Evolutionary conservation across 2,113 vertebrate species (phyloP).

Genomic region (Xiphorhynchus elegans): DNA sequence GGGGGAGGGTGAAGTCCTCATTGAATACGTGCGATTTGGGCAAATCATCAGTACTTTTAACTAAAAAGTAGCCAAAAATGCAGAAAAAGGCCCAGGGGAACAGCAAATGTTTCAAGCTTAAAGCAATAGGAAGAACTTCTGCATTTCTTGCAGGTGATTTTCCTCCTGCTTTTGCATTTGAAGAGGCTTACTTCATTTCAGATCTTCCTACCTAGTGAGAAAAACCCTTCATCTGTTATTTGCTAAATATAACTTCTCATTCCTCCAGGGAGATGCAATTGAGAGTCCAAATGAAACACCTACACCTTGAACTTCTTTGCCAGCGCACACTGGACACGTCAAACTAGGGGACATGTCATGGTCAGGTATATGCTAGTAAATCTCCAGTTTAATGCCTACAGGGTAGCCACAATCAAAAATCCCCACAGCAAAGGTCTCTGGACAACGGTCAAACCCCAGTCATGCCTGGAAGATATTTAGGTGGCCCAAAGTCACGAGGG

Average conservation of each 20-base stretch:
- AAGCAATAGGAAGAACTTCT: not conserved
- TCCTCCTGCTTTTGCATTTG: not conserved
- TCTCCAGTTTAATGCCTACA: not conserved
- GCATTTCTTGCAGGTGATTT: not conserved
- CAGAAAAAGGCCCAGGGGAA: not conserved
- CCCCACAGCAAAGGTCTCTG: not conserved
- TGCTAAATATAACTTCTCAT: not conserved
- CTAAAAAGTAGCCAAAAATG: not conserved
- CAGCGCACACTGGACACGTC: accelerated
- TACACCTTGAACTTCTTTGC: not conserved
- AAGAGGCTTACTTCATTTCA: not conserved
- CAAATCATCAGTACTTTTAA: not conserved
- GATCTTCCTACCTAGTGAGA: not conserved
- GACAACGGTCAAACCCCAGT: not conserved
- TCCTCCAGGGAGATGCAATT: not conserved
- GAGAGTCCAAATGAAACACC: not conserved
- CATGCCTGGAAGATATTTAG: not conserved
- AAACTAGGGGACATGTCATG: accelerated
- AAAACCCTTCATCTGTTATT: not conserved
- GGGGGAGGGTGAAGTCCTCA: not conserved
- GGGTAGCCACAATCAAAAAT: not conserved
- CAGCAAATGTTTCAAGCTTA: not conserved
- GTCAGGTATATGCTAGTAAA: not conserved
- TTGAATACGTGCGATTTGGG: not conserved
- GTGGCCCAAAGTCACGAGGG: not conserved